Conservation (phyloP, 2,113 vertebrate genomes). For the Tylochromis polylepis region DNA sequence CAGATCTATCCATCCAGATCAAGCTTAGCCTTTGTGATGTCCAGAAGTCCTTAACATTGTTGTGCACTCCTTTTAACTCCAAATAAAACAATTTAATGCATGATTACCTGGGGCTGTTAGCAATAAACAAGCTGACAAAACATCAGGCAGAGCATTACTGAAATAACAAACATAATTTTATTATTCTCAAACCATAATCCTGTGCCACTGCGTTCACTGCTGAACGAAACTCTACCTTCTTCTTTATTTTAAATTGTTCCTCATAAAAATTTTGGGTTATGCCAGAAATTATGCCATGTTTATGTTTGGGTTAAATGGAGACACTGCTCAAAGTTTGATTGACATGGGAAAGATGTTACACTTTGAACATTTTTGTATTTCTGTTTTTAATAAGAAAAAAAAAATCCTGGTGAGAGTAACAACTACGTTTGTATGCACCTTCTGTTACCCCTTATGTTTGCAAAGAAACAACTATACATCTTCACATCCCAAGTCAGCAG, state of each 20-base stretch:
- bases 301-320: background rate
- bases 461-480: slow-evolving; percentile 5
- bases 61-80: background rate
- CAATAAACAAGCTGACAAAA: background rate
- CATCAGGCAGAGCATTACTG: background rate
- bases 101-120: background rate
- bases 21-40: background rate
- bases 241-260: background rate
- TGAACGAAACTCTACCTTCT: background rate
- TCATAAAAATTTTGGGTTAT: background rate
- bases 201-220: background rate
- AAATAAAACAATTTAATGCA: background rate
- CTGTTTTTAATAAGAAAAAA: background rate
- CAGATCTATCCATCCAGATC: background rate
- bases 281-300: background rate
- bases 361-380: background rate
- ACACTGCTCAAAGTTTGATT: background rate
- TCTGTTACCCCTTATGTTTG: slow-evolving; percentile 3
- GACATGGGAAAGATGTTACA: background rate
- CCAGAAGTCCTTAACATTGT: background rate
- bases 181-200: background rate
- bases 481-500: background rate
- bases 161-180: background rate
- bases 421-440: background rate
- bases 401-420: background rate